Evolutionary conservation across 1,140 invertebrate genomes (phyloP).

Genomic region (Bombus sylvicola): DNA sequence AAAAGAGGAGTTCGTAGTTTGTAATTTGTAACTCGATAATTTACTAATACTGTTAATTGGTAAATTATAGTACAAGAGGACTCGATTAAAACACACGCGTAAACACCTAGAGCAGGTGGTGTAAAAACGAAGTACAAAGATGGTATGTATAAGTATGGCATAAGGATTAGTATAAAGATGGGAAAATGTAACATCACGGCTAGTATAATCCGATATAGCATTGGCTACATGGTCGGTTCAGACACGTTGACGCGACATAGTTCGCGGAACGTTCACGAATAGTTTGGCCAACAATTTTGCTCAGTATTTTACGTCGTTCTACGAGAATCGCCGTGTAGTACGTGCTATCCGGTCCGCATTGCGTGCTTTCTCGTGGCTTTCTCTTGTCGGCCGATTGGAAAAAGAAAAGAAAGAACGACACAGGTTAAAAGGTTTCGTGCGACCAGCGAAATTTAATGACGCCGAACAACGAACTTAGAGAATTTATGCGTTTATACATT

Average conservation of each 20-base stretch:
- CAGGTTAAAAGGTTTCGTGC: constrained; percentile 9
- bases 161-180: neutral
- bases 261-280: constrained; percentile 70
- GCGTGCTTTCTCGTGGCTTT: constrained; percentile 41
- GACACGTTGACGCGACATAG: constrained; percentile 67
- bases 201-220: constrained; percentile 36
- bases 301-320: constrained; percentile 49
- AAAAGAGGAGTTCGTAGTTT: neutral
- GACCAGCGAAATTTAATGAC: constrained; percentile 11
- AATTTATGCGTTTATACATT: constrained; percentile 31
- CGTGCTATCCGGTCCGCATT: constrained; percentile 23
- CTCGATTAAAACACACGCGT: no score
- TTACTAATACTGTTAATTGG: neutral
- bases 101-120: neutral
- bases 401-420: neutral
- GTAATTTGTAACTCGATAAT: neutral
- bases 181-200: constrained; percentile 29
- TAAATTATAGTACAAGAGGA: neutral
- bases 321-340: constrained; percentile 29
- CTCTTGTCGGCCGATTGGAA: neutral
- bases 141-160: neutral
- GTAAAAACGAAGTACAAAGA: neutral
- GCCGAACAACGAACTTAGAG: constrained; percentile 2
- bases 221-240: neutral
- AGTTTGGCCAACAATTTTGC: constrained; percentile 73